A percentile compares a stretch with the other conserved stretches of the same genome.
Evolutionary conservation across 1,140 invertebrate species (phyloP).

Genomic region (Dolichoris vasculosae): DNA sequence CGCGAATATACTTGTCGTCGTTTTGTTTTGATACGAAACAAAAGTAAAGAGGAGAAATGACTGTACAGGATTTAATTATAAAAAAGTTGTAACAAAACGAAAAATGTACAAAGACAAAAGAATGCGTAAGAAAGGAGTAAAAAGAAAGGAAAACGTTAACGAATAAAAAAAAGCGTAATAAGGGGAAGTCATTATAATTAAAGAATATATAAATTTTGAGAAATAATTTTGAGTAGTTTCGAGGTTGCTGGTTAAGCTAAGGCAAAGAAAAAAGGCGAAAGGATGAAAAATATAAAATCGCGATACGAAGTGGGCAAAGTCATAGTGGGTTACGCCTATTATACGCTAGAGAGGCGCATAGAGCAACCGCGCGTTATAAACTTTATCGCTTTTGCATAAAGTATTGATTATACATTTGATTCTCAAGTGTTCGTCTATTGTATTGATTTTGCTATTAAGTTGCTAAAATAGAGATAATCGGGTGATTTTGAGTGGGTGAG

Average conservation of each 20-base stretch:
- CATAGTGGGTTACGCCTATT: neutral
- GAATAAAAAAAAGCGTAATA: too few relatives aligned
- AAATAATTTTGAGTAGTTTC: too few relatives aligned
- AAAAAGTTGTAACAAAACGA: too few relatives aligned
- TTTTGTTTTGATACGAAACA: neutral
- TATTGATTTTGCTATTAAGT: constrained; percentile 51
- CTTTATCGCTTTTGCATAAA: constrained; percentile 56
- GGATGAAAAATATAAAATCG: neutral
- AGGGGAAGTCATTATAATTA: too few relatives aligned
- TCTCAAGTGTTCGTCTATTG: constrained; percentile 52
- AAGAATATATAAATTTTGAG: too few relatives aligned
- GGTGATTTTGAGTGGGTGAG: neutral
- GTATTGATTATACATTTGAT: constrained; percentile 56
- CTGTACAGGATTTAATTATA: too few relatives aligned
- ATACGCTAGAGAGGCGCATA: neutral
- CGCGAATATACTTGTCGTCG: neutral
- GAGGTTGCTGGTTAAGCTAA: too few relatives aligned
- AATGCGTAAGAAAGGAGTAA: neutral
- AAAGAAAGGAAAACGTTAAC: too few relatives aligned
- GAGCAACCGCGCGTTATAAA: constrained; percentile 46
- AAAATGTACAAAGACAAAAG: too few relatives aligned
- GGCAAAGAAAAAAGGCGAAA: too few relatives aligned
- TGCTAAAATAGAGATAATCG: neutral
- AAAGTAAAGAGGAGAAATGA: too few relatives aligned
- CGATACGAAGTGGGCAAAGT: neutral